Percentiles rank a stretch among this genome's conserved stretches.
phyloP scores from a whole-genome alignment of 2,888 invertebrate species.

The Nephrotoma guestfalica region DNA sequence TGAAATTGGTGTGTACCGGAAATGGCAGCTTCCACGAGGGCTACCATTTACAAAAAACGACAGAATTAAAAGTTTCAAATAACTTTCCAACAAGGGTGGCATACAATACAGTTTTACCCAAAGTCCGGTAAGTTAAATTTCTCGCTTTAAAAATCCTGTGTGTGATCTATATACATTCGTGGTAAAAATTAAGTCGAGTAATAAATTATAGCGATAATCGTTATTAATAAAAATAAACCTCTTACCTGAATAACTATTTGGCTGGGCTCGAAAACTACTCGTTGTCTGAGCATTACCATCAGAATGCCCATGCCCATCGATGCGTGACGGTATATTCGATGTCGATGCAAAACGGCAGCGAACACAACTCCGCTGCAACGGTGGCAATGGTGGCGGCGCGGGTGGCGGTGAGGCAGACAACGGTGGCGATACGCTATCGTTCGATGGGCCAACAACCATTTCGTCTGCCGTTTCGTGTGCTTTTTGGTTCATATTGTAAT shows the following conservation, averaged over 20 bases:
- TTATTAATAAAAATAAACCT: neutral
- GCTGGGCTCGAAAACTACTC: constrained; percentile 7
- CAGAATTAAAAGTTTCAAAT: too few relatives aligned
- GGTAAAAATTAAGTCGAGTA: too few relatives aligned
- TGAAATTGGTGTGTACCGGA: too few relatives aligned
- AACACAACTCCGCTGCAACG: constrained; percentile 5
- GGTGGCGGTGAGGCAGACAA: constrained; percentile 14
- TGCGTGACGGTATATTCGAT: neutral
- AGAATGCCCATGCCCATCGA: neutral
- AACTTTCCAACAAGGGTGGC: too few relatives aligned
- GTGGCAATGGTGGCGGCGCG: constrained; percentile 14
- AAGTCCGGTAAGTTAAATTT: too few relatives aligned
- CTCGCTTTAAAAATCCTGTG: too few relatives aligned
- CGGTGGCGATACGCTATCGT: constrained; percentile 7
- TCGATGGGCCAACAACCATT: neutral
- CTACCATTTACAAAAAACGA: too few relatives aligned
- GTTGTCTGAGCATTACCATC: neutral
- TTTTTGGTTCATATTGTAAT: neutral
- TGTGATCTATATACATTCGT: too few relatives aligned
- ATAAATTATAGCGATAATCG: neutral
- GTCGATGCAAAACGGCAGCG: constrained; percentile 4
- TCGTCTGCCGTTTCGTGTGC: neutral
- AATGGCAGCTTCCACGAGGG: too few relatives aligned
- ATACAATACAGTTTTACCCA: too few relatives aligned
- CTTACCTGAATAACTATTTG: constrained; percentile 6